Base-by-base conservation (phyloP, 2,888 invertebrate species). In the Cephonodes hylas region DNA sequence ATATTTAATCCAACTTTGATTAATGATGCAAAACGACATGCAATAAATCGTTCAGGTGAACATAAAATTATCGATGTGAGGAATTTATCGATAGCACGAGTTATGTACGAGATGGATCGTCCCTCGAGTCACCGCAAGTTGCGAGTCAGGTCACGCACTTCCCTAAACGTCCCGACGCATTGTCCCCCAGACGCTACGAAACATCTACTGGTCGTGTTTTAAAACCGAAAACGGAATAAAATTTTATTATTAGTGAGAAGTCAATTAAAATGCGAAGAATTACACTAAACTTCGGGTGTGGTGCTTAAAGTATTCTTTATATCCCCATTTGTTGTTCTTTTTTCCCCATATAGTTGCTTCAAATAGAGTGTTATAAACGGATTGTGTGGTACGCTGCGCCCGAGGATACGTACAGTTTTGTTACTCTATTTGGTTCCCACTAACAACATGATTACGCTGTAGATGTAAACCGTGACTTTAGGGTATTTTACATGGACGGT, bases 121-220 rank as follows among this genome's bases (percentile, higher is more conserved):
- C 72, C 42, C 71, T 72, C 2, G 27, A 23, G 61, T 60, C 64
- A 75, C 77, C 80, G 65, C 79, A 77, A 75, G 75, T 89, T 86
- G 79, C 74, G 71, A 91, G 76, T 80, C 89, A 70, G 78, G 85
- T 86, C 91, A 91, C 91, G 91, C 88, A 87, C 89, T 88, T 89
- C 86, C 89, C 89, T 86, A 89, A 89, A 89, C 82, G 83, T 79
- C 82, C 81, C 83, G 76, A 75, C 76, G 76, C 76, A 83, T 86
- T 86, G 86, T 87, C 81, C 79, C 76, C 70, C 75, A 77, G 76
- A 80, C 81, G 69, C 67, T 76, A 76, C 73, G 71, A 77, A 73
- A 72, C 76, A 74, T 71, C 64, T 72, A 75, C 70, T 69, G 58
- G 66, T 56, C 59, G 64, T 70, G 70, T 72, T 73, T 74, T 69